Percentiles rank a stretch among this genome's conserved stretches.
These are phyloP conservation scores for Ptychoptera albimana DNA, from an alignment of 2,888 invertebrate genomes.

Conservation along the genomic window DNA sequence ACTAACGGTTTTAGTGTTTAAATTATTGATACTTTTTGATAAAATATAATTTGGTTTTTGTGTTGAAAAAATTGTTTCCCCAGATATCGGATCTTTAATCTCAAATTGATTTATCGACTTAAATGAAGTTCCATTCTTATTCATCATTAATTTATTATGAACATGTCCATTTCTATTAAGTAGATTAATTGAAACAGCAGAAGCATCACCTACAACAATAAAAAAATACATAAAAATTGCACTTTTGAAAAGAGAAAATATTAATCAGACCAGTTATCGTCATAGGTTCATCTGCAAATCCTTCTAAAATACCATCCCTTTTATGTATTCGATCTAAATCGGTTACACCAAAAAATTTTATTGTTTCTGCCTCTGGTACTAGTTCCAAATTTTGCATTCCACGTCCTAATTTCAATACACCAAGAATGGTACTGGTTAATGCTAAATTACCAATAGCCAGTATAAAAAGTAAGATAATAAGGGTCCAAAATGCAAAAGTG, in stretches of 20 bases:
- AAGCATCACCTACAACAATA: slow-evolving; percentile 14
- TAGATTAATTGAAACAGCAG: slow-evolving; percentile 26
- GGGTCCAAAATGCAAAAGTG: slow-evolving; percentile 62
- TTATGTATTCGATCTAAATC: slow-evolving; percentile 67
- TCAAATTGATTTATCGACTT: slow-evolving; percentile 51
- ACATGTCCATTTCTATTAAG: slow-evolving; percentile 29
- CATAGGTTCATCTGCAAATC: slow-evolving; percentile 38
- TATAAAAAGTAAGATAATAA: slow-evolving; percentile 50
- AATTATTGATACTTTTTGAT: slow-evolving; percentile 45
- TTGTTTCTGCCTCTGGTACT: slow-evolving; percentile 50
- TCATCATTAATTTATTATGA: slow-evolving; percentile 35
- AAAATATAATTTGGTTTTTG: slow-evolving; percentile 54
- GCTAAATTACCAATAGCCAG: slow-evolving; percentile 66
- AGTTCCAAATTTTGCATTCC: slow-evolving; percentile 79
- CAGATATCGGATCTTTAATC: slow-evolving; percentile 47
- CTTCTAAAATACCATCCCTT: slow-evolving; percentile 47
- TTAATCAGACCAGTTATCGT: slow-evolving; percentile 26
- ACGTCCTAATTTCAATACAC: slow-evolving; percentile 61
- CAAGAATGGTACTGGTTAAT: slow-evolving; percentile 63
- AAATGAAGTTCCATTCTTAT: slow-evolving; percentile 51
- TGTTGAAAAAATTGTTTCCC: slow-evolving; percentile 56
- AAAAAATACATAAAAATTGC: background rate
- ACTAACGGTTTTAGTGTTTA: slow-evolving; percentile 48
- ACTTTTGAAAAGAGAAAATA: slow-evolving; percentile 20
- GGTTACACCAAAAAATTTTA: slow-evolving; percentile 63